Evolutionary conservation across 1,140 invertebrate genomes (phyloP).

Genomic region (Brachionus rubens): DNA sequence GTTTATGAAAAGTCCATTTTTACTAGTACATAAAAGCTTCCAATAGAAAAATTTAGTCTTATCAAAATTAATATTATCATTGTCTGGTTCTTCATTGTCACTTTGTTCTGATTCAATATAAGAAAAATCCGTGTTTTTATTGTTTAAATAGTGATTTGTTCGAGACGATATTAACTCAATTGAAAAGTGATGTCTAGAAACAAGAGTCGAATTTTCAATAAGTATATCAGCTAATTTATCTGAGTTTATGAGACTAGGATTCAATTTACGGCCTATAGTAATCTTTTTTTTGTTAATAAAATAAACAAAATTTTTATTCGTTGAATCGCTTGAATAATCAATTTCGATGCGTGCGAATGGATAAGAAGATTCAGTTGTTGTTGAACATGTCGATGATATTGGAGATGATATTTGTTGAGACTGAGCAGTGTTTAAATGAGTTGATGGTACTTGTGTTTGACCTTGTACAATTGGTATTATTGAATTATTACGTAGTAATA

Average conservation of each 20-base stretch:
- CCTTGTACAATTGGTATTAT: not conserved
- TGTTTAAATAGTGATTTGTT: not conserved
- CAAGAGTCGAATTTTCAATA: conserved; percentile 40
- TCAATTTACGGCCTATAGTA: not conserved
- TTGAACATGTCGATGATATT: not conserved
- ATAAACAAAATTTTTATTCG: conserved; percentile 14
- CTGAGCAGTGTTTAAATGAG: not conserved
- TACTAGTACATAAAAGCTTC: conserved; percentile 37
- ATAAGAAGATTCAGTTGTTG: not conserved
- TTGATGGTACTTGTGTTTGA: not conserved
- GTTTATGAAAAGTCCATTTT: conserved; percentile 46
- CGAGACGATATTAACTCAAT: not conserved
- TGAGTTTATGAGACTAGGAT: not conserved
- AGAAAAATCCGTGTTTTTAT: not conserved
- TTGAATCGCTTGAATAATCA: not conserved
- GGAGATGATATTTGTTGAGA: not conserved
- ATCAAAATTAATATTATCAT: not conserved
- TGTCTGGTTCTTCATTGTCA: not conserved
- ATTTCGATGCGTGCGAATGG: not conserved
- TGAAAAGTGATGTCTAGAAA: conserved; percentile 34
- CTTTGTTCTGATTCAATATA: not conserved
- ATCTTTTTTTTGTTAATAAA: conserved; percentile 36
- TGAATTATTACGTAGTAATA: not conserved
- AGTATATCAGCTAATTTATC: conserved; percentile 30
- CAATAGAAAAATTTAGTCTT: not conserved